Evolutionary conservation across 2,888 invertebrate genomes (phyloP).

Genomic region (Agriotes lineatus): DNA sequence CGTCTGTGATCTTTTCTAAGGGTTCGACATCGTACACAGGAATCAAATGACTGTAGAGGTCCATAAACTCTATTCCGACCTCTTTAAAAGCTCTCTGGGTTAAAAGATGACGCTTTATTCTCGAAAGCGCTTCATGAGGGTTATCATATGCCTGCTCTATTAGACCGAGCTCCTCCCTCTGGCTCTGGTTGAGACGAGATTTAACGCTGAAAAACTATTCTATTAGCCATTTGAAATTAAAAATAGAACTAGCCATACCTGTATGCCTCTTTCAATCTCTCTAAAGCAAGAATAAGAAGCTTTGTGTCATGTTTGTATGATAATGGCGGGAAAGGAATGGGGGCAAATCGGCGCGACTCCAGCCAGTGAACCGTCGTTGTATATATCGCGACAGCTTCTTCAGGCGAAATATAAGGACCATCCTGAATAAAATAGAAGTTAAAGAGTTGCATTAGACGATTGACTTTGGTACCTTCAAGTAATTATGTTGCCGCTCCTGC

Average conservation of each 20-base stretch:
- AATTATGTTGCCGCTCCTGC: slow-evolving; percentile 99
- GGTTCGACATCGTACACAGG: slow-evolving; percentile 99
- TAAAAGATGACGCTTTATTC: slow-evolving; percentile 98
- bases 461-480: slow-evolving; percentile 94
- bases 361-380: slow-evolving; percentile 99
- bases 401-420: slow-evolving; percentile 99
- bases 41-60: slow-evolving; percentile 97
- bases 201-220: slow-evolving; percentile 79
- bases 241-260: slow-evolving; percentile 61
- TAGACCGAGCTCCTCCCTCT: slow-evolving; percentile 96
- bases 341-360: slow-evolving; percentile 97
- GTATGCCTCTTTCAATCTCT: slow-evolving; percentile 97
- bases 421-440: too few relatives aligned
- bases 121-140: slow-evolving; percentile 98
- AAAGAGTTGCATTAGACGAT: too few relatives aligned
- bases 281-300: slow-evolving; percentile 94
- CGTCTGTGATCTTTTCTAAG: slow-evolving; percentile 99
- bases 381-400: slow-evolving; percentile 99
- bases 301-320: slow-evolving; percentile 99
- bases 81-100: slow-evolving; percentile 99
- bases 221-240: background rate
- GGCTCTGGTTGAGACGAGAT: slow-evolving; percentile 97
- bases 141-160: slow-evolving; percentile 99
- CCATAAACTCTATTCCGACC: slow-evolving; percentile 99
- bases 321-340: slow-evolving; percentile 98